Base-by-base conservation (phyloP, 2,113 vertebrate species). In the Bolborhynchus lineola region DNA sequence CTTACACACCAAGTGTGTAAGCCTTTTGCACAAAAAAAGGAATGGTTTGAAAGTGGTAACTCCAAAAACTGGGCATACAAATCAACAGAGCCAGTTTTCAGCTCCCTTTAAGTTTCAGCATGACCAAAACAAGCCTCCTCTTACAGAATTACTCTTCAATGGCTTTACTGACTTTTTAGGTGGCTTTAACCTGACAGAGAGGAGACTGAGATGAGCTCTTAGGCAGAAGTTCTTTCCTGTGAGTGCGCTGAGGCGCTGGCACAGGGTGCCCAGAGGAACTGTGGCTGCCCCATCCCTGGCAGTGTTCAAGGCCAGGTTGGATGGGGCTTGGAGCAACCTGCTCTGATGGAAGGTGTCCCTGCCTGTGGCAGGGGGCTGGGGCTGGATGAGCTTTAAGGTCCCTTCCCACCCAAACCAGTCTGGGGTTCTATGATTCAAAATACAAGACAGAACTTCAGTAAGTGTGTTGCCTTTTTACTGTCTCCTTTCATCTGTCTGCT, bases 1-100 rank as follows among this genome's bases (percentile, higher is more conserved):
- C 33, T 1, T 0, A 16, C 16, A n/a, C 20, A n/a, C 33, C 23
- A n/a, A 59, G 33, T 0, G 1, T 15, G 12, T 52, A 78, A 92
- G 7, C 23, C 33, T 60, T 86, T 31, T 47, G 20, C 25, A 23
- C 10, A 23, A 72, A 50, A 7, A 42, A 6, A 78, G 70, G 14
- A 7, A 39, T n/a, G 26, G 20, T 47, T 69, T 94, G 57, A 65
- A 75, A 60, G 35, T 1, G 13, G 6, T 64, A 37, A 18, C 35
- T 60, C 44, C 29, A 55, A 88, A 78, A 29, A 21, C 1, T 11
- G 7, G 12, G 24, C 18, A 53, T 42, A 81, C 16, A 24, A 80
- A 93, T 25, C 11, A 63, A 53, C 3, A n/a, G 8, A 21, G 21
- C 15, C 65, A 11, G 13, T 47, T 76, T 82, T 65, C 55, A 14